Percentiles rank a stretch among this genome's conserved stretches.
phyloP scores from a whole-genome alignment of 2,888 invertebrate genomes.

The Ditula angustiorana region DNA sequence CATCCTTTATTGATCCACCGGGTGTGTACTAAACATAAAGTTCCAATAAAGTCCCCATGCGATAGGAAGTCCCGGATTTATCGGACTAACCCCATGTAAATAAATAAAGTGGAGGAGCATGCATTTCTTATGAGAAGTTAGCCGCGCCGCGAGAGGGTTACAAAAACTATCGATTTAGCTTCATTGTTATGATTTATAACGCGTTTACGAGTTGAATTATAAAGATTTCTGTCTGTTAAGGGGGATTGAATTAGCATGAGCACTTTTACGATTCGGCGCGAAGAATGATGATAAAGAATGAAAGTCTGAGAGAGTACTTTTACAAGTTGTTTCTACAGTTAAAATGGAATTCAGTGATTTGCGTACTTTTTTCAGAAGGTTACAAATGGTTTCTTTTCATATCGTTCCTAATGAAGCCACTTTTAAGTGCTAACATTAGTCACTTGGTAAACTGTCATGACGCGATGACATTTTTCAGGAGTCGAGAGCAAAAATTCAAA shows the following conservation, averaged over 20 bases:
- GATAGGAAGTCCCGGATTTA: conserved; percentile 80
- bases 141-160: conserved; percentile 65
- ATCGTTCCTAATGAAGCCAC: conserved; percentile 33
- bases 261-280: not conserved
- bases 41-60: conserved; percentile 81
- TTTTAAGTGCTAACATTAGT: conserved; percentile 36
- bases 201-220: conserved; percentile 28
- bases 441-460: conserved; percentile 12
- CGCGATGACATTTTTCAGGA: conserved; percentile 22
- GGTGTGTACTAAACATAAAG: conserved; percentile 81
- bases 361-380: conserved; percentile 3
- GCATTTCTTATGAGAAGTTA: conserved; percentile 80
- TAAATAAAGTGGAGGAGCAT: conserved; percentile 80
- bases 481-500: conserved; percentile 35
- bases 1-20: conserved; percentile 72
- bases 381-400: conserved; percentile 34
- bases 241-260: not conserved
- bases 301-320: not conserved
- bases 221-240: not conserved
- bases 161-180: conserved; percentile 70
- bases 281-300: not conserved
- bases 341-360: not conserved
- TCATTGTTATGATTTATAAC: conserved; percentile 57
- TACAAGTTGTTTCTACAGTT: not conserved
- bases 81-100: conserved; percentile 83